Conservation (phyloP, 2,888 invertebrate genomes). For the Ormyrus rosae region DNA sequence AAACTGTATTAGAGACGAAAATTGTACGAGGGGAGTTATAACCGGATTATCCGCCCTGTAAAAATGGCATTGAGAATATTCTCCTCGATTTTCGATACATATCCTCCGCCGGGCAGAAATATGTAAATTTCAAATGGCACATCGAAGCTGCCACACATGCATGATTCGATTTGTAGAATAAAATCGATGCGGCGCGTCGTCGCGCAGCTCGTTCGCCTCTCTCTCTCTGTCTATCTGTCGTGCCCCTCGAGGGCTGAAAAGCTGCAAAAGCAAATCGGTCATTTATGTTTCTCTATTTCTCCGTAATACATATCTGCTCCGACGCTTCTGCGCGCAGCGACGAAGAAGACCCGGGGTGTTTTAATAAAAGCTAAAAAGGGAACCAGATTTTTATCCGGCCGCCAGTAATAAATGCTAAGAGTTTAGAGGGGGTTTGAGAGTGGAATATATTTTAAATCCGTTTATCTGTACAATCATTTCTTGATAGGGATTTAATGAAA, state of each 20-base stretch:
- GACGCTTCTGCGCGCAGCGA: background rate
- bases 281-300: constrained; percentile 46
- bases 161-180: constrained; percentile 50
- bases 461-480: too few species aligned
- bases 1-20: constrained; percentile 18
- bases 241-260: constrained; percentile 33
- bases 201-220: constrained; percentile 9
- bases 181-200: constrained; percentile 42
- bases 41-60: constrained; percentile 28
- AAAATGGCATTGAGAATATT: constrained; percentile 18
- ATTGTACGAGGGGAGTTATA: constrained; percentile 6
- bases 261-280: constrained; percentile 51
- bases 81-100: constrained; percentile 39
- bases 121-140: constrained; percentile 53
- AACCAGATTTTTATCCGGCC: background rate
- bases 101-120: constrained; percentile 22
- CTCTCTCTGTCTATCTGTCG: constrained; percentile 5
- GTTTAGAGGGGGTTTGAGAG: background rate
- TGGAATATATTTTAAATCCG: too few species aligned
- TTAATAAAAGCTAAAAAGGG: constrained; percentile 23
- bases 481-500: too few species aligned
- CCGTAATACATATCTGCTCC: background rate
- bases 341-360: constrained; percentile 17
- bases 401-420: background rate
- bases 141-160: constrained; percentile 40